phyloP scores from a whole-genome alignment of 2,113 vertebrate genomes.

The Phylloscopus trochilus region DNA sequence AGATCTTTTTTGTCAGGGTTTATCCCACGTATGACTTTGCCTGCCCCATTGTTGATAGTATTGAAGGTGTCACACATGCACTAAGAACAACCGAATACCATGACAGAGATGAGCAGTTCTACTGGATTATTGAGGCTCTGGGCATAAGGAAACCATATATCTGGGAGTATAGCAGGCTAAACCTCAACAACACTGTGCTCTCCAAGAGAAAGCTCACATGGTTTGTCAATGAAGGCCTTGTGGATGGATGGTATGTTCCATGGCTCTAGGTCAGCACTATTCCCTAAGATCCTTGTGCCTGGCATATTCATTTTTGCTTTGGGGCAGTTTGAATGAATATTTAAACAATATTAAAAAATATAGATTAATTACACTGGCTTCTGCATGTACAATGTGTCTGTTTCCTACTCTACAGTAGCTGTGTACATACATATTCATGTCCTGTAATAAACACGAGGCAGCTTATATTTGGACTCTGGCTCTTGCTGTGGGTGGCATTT shows the following conservation, averaged over 20 bases:
- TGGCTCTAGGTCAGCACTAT: neutral
- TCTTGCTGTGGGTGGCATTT: neutral
- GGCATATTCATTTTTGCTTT: neutral
- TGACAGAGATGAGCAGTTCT: constrained; percentile 95
- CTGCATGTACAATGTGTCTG: neutral
- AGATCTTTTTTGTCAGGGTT: constrained; percentile 65
- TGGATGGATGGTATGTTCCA: constrained; percentile 91
- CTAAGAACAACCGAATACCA: constrained; percentile 97
- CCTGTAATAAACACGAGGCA: neutral
- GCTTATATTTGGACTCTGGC: neutral
- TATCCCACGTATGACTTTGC: constrained; percentile 98
- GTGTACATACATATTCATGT: neutral
- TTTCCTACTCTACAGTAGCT: neutral
- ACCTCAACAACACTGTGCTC: constrained; percentile 96
- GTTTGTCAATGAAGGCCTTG: constrained; percentile 97
- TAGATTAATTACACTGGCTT: neutral
- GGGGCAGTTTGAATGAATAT: neutral
- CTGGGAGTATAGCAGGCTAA: constrained; percentile 96
- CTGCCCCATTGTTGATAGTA: constrained; percentile 96
- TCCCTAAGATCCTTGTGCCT: neutral
- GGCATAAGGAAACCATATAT: constrained; percentile 90
- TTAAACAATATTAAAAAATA: neutral
- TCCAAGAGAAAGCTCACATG: constrained; percentile 98
- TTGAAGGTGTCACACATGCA: constrained; percentile 95
- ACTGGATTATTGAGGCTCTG: constrained; percentile 92